Percentiles rank a stretch among this genome's conserved stretches.
These are phyloP conservation scores for Anabas testudineus DNA, from an alignment of 2,797 vertebrate species.

Conservation along the genomic window DNA sequence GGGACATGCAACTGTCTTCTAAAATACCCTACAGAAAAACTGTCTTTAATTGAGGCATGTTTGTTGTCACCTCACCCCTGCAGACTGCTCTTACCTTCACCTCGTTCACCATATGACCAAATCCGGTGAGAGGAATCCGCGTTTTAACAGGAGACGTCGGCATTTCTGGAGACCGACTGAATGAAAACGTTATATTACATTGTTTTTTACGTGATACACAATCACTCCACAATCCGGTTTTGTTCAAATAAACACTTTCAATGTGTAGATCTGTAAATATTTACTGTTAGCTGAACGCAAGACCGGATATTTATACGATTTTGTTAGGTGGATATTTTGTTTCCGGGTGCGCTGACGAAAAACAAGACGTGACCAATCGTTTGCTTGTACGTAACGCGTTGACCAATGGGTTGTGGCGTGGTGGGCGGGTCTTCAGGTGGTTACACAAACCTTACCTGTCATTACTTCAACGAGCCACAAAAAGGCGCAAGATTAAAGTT, in stretches of 20 bases:
- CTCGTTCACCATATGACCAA: conserved; percentile 78
- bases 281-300: not conserved
- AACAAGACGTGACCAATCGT: conserved; percentile 50
- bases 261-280: not conserved
- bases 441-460: conserved; percentile 54
- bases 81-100: conserved; percentile 71
- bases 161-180: conserved; percentile 56
- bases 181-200: not conserved
- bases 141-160: conserved; percentile 78
- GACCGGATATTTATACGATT: conserved; percentile 31
- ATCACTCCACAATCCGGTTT: not conserved
- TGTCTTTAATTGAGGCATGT: too few species aligned
- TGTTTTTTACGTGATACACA: not conserved
- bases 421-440: conserved; percentile 28
- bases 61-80: not conserved
- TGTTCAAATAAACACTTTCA: not conserved
- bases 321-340: not conserved
- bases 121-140: conserved; percentile 76
- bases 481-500: conserved; percentile 25
- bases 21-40: too few species aligned
- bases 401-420: conserved; percentile 47
- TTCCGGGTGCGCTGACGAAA: conserved; percentile 33
- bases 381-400: fast-evolving
- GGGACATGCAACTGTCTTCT: too few species aligned
- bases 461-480: conserved; percentile 17